Conservation (phyloP, 1,140 invertebrate species). For the Drosophila serrata region DNA sequence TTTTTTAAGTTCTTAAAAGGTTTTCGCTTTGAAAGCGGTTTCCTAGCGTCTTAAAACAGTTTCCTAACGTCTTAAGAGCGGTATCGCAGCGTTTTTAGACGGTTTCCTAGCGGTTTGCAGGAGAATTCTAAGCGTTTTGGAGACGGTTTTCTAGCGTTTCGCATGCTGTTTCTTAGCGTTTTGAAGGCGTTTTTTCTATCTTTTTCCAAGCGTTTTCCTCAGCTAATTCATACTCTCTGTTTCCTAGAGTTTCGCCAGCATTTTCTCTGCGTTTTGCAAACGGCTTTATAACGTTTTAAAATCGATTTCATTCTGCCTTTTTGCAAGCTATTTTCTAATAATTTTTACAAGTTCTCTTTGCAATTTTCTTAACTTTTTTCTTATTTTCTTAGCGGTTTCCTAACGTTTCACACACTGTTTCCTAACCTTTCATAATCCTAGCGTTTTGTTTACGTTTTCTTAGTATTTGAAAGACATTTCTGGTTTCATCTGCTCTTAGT, state of each 20-base stretch:
- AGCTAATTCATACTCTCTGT: background rate
- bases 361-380: too few species aligned
- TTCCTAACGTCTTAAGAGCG: background rate
- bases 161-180: background rate
- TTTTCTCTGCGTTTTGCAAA: too few species aligned
- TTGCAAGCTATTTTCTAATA: too few species aligned
- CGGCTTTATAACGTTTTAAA: too few species aligned
- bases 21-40: background rate
- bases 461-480: background rate
- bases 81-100: background rate
- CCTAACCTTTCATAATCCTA: background rate
- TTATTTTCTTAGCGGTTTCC: background rate
- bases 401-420: background rate
- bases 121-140: background rate
- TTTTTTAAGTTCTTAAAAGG: background rate
- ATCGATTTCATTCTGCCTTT: too few species aligned
- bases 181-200: background rate
- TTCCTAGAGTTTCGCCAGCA: too few species aligned
- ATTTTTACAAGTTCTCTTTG: too few species aligned
- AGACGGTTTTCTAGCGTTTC: background rate
- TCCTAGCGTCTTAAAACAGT: too few species aligned
- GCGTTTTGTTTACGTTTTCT: background rate
- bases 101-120: background rate
- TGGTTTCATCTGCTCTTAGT: conserved; percentile 4
- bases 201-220: background rate